These are phyloP conservation scores for Parapsyche elsis DNA, from an alignment of 1,140 invertebrate genomes.

Conservation along the genomic window DNA sequence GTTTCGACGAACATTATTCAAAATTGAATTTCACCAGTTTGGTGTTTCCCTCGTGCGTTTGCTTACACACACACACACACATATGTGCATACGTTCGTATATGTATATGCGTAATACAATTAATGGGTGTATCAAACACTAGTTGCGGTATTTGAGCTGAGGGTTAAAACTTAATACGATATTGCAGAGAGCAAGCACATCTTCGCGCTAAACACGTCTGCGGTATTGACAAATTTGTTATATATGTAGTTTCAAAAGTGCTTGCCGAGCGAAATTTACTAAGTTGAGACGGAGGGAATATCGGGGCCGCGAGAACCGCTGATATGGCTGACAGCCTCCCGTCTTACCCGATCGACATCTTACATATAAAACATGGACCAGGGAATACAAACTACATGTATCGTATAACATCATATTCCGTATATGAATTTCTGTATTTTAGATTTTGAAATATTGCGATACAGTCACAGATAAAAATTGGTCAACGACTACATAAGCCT, in stretches of 20 bases:
- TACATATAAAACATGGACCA: slow-evolving; percentile 23
- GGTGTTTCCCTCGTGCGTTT: too few relatives aligned
- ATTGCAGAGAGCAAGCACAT: slow-evolving; percentile 17
- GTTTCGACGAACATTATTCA: too few relatives aligned
- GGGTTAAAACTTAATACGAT: slow-evolving; percentile 29
- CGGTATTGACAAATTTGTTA: slow-evolving; percentile 32
- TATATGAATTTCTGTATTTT: too few relatives aligned
- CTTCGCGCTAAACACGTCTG: slow-evolving; percentile 25
- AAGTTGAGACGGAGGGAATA: slow-evolving; percentile 25
- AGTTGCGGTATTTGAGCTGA: slow-evolving; percentile 24
- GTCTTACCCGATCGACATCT: neutral
- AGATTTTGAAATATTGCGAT: too few relatives aligned
- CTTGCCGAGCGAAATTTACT: slow-evolving; percentile 3
- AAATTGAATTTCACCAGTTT: too few relatives aligned
- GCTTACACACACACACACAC: neutral
- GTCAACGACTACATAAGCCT: too few relatives aligned
- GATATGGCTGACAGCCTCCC: slow-evolving; percentile 27
- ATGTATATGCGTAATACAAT: slow-evolving; percentile 8
- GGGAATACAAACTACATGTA: neutral
- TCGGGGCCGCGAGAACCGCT: slow-evolving; percentile 31
- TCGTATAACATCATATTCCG: too few relatives aligned
- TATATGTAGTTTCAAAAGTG: slow-evolving; percentile 28
- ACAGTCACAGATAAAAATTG: too few relatives aligned
- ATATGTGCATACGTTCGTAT: neutral
- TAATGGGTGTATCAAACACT: slow-evolving; percentile 26